Percentiles rank a stretch among this genome's conserved stretches.
phyloP scores from a whole-genome alignment of 2,888 invertebrate genomes.

The Ptilodon capucinus region DNA sequence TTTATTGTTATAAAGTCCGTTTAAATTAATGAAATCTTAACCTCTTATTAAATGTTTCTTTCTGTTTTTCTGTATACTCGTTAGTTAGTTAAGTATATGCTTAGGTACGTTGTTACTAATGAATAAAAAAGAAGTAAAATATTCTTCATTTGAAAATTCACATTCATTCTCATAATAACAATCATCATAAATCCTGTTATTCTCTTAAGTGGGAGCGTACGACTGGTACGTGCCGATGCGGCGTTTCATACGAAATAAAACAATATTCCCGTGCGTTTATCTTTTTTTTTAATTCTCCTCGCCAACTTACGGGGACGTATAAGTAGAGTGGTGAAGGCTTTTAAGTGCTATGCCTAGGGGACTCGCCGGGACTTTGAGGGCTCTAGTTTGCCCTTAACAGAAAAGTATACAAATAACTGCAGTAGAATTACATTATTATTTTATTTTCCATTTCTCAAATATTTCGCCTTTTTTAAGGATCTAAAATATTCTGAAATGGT shows the following conservation, averaged over 20 bases:
- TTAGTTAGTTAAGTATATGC: no score
- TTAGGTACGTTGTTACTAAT: no score
- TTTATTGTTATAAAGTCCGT: no score
- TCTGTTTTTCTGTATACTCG: no score
- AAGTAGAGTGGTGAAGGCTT: slow-evolving; percentile 44
- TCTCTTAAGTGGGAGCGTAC: slow-evolving; percentile 6
- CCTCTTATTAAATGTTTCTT: no score
- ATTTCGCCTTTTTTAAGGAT: no score
- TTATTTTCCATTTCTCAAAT: no score
- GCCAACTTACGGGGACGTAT: slow-evolving; percentile 34
- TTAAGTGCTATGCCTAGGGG: slow-evolving; percentile 42
- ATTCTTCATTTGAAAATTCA: no score
- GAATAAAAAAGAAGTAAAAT: neutral
- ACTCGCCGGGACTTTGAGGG: slow-evolving; percentile 33
- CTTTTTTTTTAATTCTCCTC: slow-evolving; percentile 39
- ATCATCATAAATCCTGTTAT: slow-evolving; percentile 3
- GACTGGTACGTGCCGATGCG: slow-evolving; percentile 26
- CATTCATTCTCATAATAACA: neutral
- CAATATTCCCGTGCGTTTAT: slow-evolving; percentile 31
- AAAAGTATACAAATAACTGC: slow-evolving; percentile 6
- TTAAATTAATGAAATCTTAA: no score
- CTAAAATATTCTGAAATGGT: no score
- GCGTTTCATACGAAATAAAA: slow-evolving; percentile 32
- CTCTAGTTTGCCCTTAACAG: slow-evolving; percentile 29
- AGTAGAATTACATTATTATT: neutral